phyloP scores from a whole-genome alignment of 2,888 invertebrate genomes.

The Brenthis hecate region DNA sequence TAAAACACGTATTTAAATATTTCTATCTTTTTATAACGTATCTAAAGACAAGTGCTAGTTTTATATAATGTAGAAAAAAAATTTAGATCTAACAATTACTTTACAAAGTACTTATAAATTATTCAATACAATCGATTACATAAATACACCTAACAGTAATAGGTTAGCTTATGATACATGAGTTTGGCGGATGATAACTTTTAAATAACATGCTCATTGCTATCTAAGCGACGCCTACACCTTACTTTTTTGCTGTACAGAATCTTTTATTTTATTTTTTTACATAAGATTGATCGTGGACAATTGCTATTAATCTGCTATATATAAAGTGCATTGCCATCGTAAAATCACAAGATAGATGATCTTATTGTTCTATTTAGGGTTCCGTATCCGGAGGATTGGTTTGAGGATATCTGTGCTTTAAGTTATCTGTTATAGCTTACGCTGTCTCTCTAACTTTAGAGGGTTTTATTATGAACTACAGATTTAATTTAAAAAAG shows the following conservation, averaged over 20 bases:
- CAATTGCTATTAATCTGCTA: conserved; percentile 30
- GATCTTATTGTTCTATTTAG: conserved; percentile 17
- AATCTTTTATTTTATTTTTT: conserved; percentile 34
- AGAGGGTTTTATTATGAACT: background rate
- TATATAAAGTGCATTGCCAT: conserved; percentile 10
- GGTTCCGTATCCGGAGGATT: too few species aligned
- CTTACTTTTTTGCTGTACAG: conserved; percentile 41
- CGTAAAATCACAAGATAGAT: conserved; percentile 10
- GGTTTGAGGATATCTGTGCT: too few species aligned
- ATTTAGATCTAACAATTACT: too few species aligned
- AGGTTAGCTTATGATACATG: background rate
- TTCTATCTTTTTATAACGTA: background rate
- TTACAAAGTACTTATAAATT: background rate
- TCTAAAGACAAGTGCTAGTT: too few species aligned
- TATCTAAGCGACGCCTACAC: conserved; percentile 48
- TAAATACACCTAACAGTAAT: background rate
- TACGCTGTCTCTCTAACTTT: background rate
- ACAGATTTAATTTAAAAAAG: background rate
- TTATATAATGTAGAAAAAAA: too few species aligned
- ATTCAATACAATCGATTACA: background rate
- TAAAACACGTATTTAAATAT: background rate
- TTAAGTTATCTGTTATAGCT: too few species aligned
- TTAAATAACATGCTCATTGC: conserved; percentile 29
- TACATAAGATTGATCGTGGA: conserved; percentile 38
- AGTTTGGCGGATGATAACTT: conserved; percentile 3